Base-by-base conservation (phyloP, 2,113 vertebrate genomes). In the Carollia perspicillata region DNA sequence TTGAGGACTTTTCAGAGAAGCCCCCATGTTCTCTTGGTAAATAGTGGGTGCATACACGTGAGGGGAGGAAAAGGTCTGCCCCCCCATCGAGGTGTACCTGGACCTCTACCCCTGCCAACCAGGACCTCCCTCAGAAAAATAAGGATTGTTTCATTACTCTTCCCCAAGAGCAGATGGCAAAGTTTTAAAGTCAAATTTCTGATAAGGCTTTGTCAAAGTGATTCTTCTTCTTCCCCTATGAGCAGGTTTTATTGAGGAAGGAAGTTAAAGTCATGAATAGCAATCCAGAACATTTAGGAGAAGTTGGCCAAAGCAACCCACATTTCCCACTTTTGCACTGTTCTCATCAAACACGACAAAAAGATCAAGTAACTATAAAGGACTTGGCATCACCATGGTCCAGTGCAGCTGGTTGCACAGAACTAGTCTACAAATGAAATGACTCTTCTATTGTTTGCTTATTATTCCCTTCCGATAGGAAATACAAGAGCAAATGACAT, bases 361-460 rank as follows among this genome's bases (percentile, higher is more conserved):
- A 87, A 84, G 35, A 85, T 80, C 30, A 26, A 93, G 68, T 37
- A 23, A 88, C 63, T 81, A 30, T 51, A 90, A 90, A 89, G 65
- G 81, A 53, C 20, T 74, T 44, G 88, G 84, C 77, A 72, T 37
- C 44, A 8, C 23, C 55, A 1, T 14, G 49, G 60, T 40, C 77
- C 77, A 37, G 11, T 55, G 85, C 49, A 85, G 80, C 90, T 94
- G 71, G 60, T 2, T 77, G 23, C 80, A 84, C 53, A 92, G 87
- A 96, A 66, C 65, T 77, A 55, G 40, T 87, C 86, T 94, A 65
- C 90, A 94, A 93, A 87, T 28, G 68, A 87, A 91, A 90, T 92
- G 77, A 33, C 28, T 75, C 60, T 28, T 51, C 65, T 91, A 71
- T 78, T 79, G 96, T 96, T 97, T 81, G 66, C 86, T 97, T 92